Conservation (phyloP, 2,888 invertebrate genomes). For the Gastracanthus pulcherrimus region DNA sequence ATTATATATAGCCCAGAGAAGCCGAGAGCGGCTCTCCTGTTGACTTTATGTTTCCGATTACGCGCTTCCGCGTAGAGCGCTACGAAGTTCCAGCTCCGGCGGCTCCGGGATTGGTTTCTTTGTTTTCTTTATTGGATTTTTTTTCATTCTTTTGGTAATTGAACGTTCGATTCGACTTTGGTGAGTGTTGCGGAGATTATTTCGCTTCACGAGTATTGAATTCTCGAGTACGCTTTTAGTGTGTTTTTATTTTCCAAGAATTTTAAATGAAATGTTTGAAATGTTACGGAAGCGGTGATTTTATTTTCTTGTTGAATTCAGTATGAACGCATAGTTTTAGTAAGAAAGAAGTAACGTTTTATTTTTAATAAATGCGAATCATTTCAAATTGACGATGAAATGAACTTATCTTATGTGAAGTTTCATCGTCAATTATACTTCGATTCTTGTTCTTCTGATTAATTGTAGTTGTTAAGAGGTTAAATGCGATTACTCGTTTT, state of each 20-base stretch:
- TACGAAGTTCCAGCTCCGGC: not conserved
- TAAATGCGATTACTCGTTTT: no score
- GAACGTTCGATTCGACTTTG: not conserved
- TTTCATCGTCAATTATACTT: no score
- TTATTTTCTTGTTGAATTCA: no score
- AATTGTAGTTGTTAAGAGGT: no score
- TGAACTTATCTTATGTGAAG: no score
- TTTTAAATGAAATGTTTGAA: not conserved
- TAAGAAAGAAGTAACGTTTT: no score
- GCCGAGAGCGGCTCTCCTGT: not conserved
- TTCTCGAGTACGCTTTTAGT: not conserved
- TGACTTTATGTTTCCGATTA: constrained; percentile 43
- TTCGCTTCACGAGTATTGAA: not conserved
- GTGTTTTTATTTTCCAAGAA: not conserved
- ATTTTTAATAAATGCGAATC: no score
- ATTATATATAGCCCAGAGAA: no score
- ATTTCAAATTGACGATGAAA: no score
- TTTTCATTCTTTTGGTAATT: not conserved
- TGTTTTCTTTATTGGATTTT: not conserved
- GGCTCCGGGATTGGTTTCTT: not conserved
- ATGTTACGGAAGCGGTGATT: no score
- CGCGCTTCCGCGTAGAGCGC: not conserved
- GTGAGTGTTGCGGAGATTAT: not conserved
- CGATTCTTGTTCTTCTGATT: no score
- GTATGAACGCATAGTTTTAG: no score